Percentiles rank a stretch among this genome's conserved stretches.
Conservation (phyloP, 2,797 vertebrate species). For the Pyrrhura leucotis region DNA sequence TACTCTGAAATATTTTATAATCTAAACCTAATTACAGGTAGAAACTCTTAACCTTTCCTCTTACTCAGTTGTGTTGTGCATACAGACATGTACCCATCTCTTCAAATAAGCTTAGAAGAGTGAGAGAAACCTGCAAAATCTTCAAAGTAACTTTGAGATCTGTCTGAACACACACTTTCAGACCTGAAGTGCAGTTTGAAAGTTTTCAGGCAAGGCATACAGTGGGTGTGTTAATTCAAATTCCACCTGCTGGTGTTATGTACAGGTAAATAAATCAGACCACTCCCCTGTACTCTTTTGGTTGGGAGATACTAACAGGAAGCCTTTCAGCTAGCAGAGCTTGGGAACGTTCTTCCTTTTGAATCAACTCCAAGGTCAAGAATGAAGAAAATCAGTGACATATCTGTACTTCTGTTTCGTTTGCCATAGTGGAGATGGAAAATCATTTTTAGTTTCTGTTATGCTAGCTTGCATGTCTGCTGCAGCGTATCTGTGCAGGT, state of each 20-base stretch:
- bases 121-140: conserved; percentile 42
- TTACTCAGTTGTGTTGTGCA: background rate
- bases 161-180: conserved; percentile 56
- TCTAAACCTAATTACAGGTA: background rate
- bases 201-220: conserved; percentile 79
- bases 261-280: conserved; percentile 74
- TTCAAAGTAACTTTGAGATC: conserved; percentile 31
- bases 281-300: conserved; percentile 83
- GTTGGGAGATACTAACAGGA: conserved; percentile 47
- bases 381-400: conserved; percentile 19
- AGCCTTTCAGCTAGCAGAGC: conserved; percentile 58
- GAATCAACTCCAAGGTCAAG: conserved; percentile 24
- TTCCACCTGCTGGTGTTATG: conserved; percentile 77
- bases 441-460: conserved; percentile 41
- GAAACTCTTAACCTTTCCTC: conserved; percentile 6
- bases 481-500: background rate
- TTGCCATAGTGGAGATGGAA: conserved; percentile 25
- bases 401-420: conserved; percentile 10
- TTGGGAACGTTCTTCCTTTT: conserved; percentile 61
- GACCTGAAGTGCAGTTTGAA: conserved; percentile 62
- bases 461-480: conserved; percentile 13
- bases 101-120: background rate
- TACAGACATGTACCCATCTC: background rate
- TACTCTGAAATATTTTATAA: background rate
- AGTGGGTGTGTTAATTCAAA: conserved; percentile 77